These are phyloP conservation scores for Syrmaticus mikado DNA, from an alignment of 2,113 vertebrate species.

Conservation along the genomic window DNA sequence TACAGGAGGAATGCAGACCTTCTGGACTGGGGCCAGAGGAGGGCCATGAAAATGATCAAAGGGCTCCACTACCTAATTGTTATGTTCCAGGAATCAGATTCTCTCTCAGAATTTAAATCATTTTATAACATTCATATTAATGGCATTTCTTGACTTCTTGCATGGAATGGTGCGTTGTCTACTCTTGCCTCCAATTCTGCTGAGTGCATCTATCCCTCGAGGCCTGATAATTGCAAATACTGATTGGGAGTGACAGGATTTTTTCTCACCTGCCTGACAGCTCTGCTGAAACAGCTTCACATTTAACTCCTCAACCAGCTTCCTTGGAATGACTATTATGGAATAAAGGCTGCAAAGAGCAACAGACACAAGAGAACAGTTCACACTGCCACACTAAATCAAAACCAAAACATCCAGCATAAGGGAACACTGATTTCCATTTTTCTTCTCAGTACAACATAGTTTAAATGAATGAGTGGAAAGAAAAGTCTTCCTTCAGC, in stretches of 20 bases:
- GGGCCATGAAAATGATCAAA: too few species aligned
- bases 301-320: background rate
- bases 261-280: conserved; percentile 34
- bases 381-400: background rate
- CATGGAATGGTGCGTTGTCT: background rate
- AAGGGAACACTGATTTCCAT: background rate
- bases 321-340: background rate
- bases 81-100: background rate
- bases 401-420: background rate
- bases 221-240: background rate
- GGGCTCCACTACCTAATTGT: background rate
- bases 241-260: conserved; percentile 4
- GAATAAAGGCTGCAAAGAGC: background rate
- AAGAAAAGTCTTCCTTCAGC: background rate
- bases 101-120: background rate
- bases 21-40: too few species aligned
- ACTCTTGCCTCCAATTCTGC: background rate
- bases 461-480: background rate
- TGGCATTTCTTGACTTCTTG: background rate
- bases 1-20: too few species aligned
- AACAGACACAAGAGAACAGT: background rate
- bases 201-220: background rate
- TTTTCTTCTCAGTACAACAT: background rate
- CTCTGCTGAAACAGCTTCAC: background rate
- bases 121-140: background rate